phyloP scores from a whole-genome alignment of 2,888 invertebrate genomes.

The Cenopis cana region DNA sequence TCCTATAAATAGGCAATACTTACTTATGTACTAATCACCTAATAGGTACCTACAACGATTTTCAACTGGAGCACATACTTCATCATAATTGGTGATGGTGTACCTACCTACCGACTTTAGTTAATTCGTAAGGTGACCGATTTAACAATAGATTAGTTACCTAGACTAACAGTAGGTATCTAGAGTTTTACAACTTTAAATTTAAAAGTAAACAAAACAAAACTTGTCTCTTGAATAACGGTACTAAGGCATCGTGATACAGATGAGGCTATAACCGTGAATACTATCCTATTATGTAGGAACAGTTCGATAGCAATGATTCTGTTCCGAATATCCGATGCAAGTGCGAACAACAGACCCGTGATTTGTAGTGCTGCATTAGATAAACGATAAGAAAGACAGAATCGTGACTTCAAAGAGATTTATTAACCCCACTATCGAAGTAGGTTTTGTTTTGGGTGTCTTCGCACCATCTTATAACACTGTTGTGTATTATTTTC shows the following conservation, averaged over 20 bases:
- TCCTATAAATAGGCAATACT: no score
- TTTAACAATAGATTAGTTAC: no score
- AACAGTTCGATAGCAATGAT: conserved; percentile 15
- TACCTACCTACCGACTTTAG: no score
- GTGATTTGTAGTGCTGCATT: conserved; percentile 39
- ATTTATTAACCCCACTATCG: conserved; percentile 23
- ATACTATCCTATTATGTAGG: conserved; percentile 6
- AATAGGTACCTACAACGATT: background rate
- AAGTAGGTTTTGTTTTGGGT: background rate
- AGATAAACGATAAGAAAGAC: conserved; percentile 45
- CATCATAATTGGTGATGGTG: no score
- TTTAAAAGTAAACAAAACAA: background rate
- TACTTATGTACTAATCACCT: no score
- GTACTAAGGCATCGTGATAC: conserved; percentile 6
- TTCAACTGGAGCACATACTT: background rate
- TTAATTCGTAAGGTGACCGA: no score
- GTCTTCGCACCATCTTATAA: conserved; percentile 5
- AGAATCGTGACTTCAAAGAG: conserved; percentile 35
- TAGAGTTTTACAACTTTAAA: no score
- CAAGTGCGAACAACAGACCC: conserved; percentile 27
- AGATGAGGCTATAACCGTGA: background rate
- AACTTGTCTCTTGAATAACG: conserved; percentile 5
- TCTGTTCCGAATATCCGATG: no score
- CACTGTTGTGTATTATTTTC: background rate
- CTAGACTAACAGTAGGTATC: no score